These are phyloP conservation scores for Aphelocoma coerulescens DNA, from an alignment of 2,113 vertebrate genomes.

Conservation along the genomic window DNA sequence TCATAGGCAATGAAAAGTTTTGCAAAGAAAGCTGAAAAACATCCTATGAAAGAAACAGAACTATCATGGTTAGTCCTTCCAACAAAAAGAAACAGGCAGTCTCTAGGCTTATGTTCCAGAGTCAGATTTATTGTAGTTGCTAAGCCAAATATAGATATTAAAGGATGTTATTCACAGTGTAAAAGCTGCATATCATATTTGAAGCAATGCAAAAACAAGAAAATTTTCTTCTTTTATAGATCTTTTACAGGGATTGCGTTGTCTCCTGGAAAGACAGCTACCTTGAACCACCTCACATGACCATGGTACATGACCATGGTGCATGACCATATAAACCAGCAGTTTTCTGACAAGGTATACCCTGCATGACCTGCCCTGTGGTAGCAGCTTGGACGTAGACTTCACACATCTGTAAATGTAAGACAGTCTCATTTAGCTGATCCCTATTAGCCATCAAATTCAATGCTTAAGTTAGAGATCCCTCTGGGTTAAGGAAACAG, in stretches of 20 bases:
- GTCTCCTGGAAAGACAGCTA: background rate
- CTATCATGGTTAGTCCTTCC: constrained; percentile 1
- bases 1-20: constrained; percentile 40
- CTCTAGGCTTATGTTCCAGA: constrained; percentile 4
- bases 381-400: fast-evolving
- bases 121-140: constrained; percentile 26
- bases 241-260: background rate
- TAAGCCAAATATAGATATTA: constrained; percentile 42
- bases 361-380: background rate
- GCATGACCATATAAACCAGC: background rate
- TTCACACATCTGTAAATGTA: background rate
- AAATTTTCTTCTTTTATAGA: background rate
- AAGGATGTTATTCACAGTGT: background rate
- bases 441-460: background rate
- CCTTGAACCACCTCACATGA: background rate
- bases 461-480: background rate
- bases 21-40: constrained; percentile 39
- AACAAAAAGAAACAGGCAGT: constrained; percentile 32
- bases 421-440: background rate
- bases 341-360: background rate
- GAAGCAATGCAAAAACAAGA: background rate
- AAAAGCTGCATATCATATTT: background rate
- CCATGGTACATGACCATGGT: background rate
- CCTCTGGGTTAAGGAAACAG: background rate
- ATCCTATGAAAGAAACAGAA: constrained; percentile 26